Percentiles rank a stretch among this genome's conserved stretches.
phyloP scores from a whole-genome alignment of 2,888 invertebrate species.

The Erebia epiphron region DNA sequence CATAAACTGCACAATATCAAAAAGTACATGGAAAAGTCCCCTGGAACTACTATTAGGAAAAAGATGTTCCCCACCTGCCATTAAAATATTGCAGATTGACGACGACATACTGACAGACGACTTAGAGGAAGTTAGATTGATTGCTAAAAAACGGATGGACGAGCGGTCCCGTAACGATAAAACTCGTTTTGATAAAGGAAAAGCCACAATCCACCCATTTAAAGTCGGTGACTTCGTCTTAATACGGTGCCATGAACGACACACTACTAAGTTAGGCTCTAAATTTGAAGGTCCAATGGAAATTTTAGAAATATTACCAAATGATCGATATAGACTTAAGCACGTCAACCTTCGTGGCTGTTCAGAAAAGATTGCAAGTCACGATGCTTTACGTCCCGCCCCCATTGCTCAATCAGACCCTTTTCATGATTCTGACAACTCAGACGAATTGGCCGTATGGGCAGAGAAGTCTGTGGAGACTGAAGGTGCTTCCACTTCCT shows the following conservation, averaged over 20 bases:
- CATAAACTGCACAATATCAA: constrained; percentile 36
- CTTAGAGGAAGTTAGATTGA: constrained; percentile 22
- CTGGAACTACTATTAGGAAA: no score
- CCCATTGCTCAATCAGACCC: constrained; percentile 17
- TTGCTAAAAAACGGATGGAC: constrained; percentile 34
- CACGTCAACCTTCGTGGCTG: constrained; percentile 32
- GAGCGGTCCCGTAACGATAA: constrained; percentile 34
- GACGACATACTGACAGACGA: no score
- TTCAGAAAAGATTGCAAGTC: constrained; percentile 34
- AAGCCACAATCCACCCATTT: constrained; percentile 14
- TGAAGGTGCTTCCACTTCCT: no score
- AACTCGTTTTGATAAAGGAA: constrained; percentile 28
- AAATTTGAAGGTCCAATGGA: no score
- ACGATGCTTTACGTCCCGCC: constrained; percentile 26
- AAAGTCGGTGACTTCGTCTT: constrained; percentile 38
- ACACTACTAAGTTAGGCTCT: no score
- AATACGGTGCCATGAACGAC: constrained; percentile 22
- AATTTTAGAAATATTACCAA: constrained; percentile 20
- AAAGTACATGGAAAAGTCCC: constrained; percentile 3
- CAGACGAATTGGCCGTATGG: no score
- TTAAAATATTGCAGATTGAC: constrained; percentile 18
- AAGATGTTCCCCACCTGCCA: constrained; percentile 7
- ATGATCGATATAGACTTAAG: constrained; percentile 36
- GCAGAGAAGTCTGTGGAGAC: no score
- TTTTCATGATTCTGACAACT: not conserved